Percentiles rank a stretch among this genome's conserved stretches.
Evolutionary conservation across 2,888 invertebrate species (phyloP).

Genomic region (Phengaris arion): DNA sequence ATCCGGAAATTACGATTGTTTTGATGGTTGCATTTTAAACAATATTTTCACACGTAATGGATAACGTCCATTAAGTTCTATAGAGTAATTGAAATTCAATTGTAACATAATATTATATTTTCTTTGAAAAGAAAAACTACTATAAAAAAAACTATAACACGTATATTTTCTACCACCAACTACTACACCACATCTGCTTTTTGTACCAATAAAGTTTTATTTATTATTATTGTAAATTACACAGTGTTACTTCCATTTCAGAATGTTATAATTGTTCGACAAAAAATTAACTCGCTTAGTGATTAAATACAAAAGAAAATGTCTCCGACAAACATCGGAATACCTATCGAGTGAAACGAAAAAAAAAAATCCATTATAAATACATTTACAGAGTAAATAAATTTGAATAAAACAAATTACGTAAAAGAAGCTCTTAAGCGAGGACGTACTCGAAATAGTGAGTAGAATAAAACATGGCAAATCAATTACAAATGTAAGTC

Average conservation of each 20-base stretch:
- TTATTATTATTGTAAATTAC: too few species aligned
- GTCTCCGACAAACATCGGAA: not conserved
- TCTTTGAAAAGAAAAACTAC: too few species aligned
- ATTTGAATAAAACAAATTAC: slow-evolving; percentile 6
- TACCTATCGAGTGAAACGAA: not conserved
- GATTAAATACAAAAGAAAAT: not conserved
- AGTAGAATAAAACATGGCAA: slow-evolving; percentile 29
- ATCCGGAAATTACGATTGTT: slow-evolving; percentile 22
- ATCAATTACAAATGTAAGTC: slow-evolving; percentile 32
- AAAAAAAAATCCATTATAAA: not conserved
- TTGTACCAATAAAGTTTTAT: too few species aligned
- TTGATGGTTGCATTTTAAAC: slow-evolving; percentile 15
- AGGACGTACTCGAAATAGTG: slow-evolving; percentile 25
- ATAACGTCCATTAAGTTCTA: slow-evolving; percentile 1
- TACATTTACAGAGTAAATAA: slow-evolving; percentile 3
- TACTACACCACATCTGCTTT: too few species aligned
- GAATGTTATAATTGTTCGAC: not conserved
- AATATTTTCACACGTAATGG: not conserved
- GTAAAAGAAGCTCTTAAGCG: slow-evolving; percentile 11
- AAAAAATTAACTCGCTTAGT: not conserved
- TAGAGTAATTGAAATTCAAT: not conserved
- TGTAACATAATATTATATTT: not conserved
- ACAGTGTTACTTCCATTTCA: too few species aligned
- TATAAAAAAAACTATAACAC: too few species aligned
- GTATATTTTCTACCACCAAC: too few species aligned